Evolutionary conservation across 2,888 invertebrate species (phyloP).

Genomic region (Fragum whitleyi): DNA sequence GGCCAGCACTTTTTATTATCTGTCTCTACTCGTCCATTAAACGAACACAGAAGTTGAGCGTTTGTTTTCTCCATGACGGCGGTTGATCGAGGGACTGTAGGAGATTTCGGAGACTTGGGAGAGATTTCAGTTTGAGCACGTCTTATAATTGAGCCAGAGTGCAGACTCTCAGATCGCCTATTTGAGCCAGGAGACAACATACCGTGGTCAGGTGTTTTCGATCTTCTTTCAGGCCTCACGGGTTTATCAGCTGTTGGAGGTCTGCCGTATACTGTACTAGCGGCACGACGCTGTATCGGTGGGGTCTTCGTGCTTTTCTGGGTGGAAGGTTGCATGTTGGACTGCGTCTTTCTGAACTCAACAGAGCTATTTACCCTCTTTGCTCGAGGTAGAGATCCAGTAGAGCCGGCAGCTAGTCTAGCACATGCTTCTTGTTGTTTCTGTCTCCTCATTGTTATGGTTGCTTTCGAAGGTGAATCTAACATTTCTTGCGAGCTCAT

Average conservation of each 20-base stretch:
- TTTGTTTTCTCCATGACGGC: constrained; percentile 62
- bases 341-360: constrained; percentile 62
- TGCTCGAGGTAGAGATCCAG: constrained; percentile 56
- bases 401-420: constrained; percentile 56
- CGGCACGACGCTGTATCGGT: constrained; percentile 54
- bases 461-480: constrained; percentile 43
- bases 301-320: constrained; percentile 52
- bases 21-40: constrained; percentile 71
- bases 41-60: constrained; percentile 66
- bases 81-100: constrained; percentile 28
- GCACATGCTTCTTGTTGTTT: constrained; percentile 59
- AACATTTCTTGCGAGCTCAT: constrained; percentile 71
- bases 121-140: constrained; percentile 47
- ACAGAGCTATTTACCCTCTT: constrained; percentile 60
- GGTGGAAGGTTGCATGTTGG: constrained; percentile 32
- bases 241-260: constrained; percentile 55
- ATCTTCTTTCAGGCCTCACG: constrained; percentile 55
- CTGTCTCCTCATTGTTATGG: constrained; percentile 36
- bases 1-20: constrained; percentile 75
- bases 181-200: constrained; percentile 34
- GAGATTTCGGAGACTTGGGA: constrained; percentile 49
- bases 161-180: constrained; percentile 29
- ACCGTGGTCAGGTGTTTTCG: constrained; percentile 60
- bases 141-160: constrained; percentile 57
- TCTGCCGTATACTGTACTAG: constrained; percentile 54